phyloP scores from a whole-genome alignment of 2,797 vertebrate genomes.

The Avahi laniger region DNA sequence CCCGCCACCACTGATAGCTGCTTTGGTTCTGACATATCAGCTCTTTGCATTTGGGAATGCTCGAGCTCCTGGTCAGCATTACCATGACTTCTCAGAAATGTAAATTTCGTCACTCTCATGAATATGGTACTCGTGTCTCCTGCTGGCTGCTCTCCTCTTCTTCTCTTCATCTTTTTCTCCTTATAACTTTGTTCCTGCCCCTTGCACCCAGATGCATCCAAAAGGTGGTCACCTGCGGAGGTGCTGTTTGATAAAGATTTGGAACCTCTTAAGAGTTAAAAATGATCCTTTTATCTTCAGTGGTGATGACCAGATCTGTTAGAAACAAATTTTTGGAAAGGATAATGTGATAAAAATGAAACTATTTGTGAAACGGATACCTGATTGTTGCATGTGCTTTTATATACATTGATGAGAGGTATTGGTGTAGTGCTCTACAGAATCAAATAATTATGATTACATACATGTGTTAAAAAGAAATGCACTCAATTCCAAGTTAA shows the following conservation, averaged over 20 bases:
- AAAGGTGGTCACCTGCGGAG: constrained; percentile 85
- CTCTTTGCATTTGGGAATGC: constrained; percentile 2
- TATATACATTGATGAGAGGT: neutral
- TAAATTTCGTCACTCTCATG: constrained; percentile 85
- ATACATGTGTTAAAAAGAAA: neutral
- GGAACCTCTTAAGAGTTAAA: constrained; percentile 71
- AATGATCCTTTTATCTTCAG: neutral
- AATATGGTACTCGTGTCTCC: constrained; percentile 69
- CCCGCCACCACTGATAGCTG: fast-evolving
- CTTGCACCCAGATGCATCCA: constrained; percentile 69
- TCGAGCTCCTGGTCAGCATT: neutral
- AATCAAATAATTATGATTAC: neutral
- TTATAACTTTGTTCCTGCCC: constrained; percentile 70
- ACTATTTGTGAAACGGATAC: neutral
- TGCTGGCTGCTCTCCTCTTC: constrained; percentile 65
- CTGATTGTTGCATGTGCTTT: neutral
- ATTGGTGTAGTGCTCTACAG: neutral
- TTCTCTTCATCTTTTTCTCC: constrained; percentile 71
- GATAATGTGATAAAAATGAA: neutral
- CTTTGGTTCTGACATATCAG: constrained; percentile 61
- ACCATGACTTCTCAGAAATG: constrained; percentile 63
- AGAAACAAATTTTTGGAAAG: constrained; percentile 14
- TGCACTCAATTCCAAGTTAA: neutral
- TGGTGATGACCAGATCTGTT: neutral
- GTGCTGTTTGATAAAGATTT: constrained; percentile 88